phyloP scores from a whole-genome alignment of 2,113 vertebrate genomes.

The Actenoides hombroni region DNA sequence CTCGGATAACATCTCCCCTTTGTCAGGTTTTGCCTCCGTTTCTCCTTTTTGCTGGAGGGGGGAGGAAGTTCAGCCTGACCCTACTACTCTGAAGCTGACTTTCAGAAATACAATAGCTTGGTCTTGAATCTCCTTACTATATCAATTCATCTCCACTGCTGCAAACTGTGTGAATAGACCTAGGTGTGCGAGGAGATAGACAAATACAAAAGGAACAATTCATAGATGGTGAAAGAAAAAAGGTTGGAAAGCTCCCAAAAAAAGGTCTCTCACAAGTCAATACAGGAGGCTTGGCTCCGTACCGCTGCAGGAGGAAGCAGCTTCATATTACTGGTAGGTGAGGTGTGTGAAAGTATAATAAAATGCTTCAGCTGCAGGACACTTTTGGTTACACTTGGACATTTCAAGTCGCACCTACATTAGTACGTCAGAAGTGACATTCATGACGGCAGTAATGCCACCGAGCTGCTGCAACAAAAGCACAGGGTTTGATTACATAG shows the following conservation, averaged over 20 bases:
- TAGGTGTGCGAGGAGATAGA: not conserved
- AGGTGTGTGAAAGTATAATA: slow-evolving; percentile 25
- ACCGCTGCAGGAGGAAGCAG: not conserved
- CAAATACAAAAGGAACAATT: slow-evolving; percentile 31
- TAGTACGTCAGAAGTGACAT: not conserved
- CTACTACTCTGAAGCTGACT: not conserved
- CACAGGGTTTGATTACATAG: not conserved
- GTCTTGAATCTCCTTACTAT: not conserved
- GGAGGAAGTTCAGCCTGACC: not conserved
- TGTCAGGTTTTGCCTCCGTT: not conserved
- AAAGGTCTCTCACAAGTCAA: not conserved
- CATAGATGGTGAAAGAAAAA: slow-evolving; percentile 31
- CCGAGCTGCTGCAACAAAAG: slow-evolving; percentile 2
- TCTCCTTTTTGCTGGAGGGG: not conserved
- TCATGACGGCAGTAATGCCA: not conserved
- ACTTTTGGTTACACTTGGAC: not conserved
- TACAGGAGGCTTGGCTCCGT: not conserved
- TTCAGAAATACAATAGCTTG: not conserved
- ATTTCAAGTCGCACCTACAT: not conserved
- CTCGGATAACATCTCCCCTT: not conserved
- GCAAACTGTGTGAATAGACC: not conserved
- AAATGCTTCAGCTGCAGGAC: not conserved
- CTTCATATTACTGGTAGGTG: not conserved
- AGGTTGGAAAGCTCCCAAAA: slow-evolving; percentile 39
- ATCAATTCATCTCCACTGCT: not conserved